Conservation (phyloP, 1,140 invertebrate species). For the Zaprionus nigranus region DNA sequence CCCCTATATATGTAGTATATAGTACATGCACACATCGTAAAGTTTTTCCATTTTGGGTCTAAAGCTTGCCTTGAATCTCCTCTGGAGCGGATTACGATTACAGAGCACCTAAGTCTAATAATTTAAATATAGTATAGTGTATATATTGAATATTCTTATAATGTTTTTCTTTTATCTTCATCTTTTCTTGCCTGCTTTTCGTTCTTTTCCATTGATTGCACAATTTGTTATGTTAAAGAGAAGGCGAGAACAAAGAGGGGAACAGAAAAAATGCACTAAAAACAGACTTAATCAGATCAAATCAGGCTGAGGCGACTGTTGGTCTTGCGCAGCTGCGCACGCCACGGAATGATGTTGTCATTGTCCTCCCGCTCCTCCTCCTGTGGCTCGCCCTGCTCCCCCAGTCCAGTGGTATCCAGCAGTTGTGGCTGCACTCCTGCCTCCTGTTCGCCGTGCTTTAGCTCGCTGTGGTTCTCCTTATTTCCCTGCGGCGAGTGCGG, state of each 20-base stretch:
- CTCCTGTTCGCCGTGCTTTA: constrained; percentile 31
- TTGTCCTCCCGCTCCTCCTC: constrained; percentile 87
- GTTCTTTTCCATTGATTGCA: constrained; percentile 47
- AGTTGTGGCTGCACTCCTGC: constrained; percentile 13
- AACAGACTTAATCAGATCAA: constrained; percentile 34
- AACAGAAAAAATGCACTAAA: constrained; percentile 65
- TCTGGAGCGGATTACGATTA: constrained; percentile 17
- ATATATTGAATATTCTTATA: constrained; percentile 11
- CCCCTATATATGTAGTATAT: constrained; percentile 30
- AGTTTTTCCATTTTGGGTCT: constrained; percentile 40
- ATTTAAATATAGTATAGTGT: constrained; percentile 23
- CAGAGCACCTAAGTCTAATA: constrained; percentile 26
- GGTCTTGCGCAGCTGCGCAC: constrained; percentile 94
- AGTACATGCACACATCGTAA: constrained; percentile 43
- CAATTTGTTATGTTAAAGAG: constrained; percentile 45
- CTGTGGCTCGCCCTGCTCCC: constrained; percentile 42
- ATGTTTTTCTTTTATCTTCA: constrained; percentile 2
- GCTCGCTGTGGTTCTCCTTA: constrained; percentile 80
- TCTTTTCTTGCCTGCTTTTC: neutral
- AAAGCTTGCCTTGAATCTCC: constrained; percentile 44
- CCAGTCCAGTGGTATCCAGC: neutral
- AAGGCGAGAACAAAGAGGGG: constrained; percentile 19
- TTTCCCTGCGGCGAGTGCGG: constrained; percentile 57
- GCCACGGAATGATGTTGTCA: constrained; percentile 92
- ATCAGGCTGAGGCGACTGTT: constrained; percentile 87